These are phyloP conservation scores for Acleris sparsana DNA, from an alignment of 2,888 invertebrate species.

Conservation along the genomic window DNA sequence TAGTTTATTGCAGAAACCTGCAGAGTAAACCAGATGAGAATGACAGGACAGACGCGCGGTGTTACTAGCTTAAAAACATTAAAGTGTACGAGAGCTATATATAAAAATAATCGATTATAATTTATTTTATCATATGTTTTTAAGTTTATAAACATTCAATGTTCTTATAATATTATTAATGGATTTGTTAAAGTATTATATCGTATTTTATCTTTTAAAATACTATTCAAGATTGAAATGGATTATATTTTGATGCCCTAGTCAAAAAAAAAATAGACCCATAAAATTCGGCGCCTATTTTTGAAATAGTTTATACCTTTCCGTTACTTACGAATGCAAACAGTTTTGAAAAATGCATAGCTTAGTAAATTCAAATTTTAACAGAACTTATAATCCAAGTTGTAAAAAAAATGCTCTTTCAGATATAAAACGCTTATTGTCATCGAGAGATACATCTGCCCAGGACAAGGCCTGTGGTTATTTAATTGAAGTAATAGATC, in stretches of 20 bases:
- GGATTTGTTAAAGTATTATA: too few species aligned
- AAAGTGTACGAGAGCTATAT: neutral
- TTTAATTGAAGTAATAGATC: conserved; percentile 65
- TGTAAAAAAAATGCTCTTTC: conserved; percentile 68
- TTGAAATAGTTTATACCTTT: conserved; percentile 17
- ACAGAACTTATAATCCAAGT: conserved; percentile 70
- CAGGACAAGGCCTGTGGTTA: conserved; percentile 75
- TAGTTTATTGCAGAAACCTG: conserved; percentile 51
- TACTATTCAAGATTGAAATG: too few species aligned
- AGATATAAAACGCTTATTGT: conserved; percentile 70
- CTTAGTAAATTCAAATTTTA: conserved; percentile 68
- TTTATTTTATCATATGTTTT: neutral
- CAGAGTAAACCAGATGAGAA: conserved; percentile 61
- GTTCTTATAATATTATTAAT: too few species aligned
- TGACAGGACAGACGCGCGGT: conserved; percentile 48
- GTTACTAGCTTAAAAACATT: conserved; percentile 7
- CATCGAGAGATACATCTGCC: conserved; percentile 65
- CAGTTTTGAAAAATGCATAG: conserved; percentile 51
- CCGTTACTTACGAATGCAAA: conserved; percentile 33
- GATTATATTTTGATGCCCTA: too few species aligned
- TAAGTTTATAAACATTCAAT: neutral
- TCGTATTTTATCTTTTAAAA: too few species aligned
- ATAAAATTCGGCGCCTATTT: conserved; percentile 39
- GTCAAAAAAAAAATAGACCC: too few species aligned
- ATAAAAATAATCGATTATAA: too few species aligned